A percentile compares a stretch with the other conserved stretches of the same genome.
phyloP scores from a whole-genome alignment of 1,140 invertebrate species.

The Neelides sp. region DNA sequence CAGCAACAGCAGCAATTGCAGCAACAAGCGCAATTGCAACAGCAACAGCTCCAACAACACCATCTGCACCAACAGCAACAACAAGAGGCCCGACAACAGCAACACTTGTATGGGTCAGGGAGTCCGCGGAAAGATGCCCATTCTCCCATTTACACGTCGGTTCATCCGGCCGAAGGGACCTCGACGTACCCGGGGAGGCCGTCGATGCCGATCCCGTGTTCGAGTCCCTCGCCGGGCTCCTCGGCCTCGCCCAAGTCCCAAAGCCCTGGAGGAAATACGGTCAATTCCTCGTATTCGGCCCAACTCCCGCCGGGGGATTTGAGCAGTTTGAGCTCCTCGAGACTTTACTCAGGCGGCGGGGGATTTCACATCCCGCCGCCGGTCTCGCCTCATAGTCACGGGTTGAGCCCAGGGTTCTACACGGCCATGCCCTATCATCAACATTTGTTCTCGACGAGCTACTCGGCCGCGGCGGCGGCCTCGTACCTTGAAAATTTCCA shows the following conservation, averaged over 20 bases:
- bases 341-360: slow-evolving; percentile 7
- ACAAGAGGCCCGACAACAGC: background rate
- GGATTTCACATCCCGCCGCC: background rate
- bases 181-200: slow-evolving; percentile 17
- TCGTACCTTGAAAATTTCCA: slow-evolving; percentile 29
- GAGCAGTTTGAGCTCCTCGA: slow-evolving; percentile 12
- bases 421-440: slow-evolving; percentile 6
- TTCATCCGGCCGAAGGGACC: no score
- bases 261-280: slow-evolving; percentile 2
- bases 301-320: slow-evolving; percentile 3
- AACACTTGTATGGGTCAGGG: background rate
- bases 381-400: background rate
- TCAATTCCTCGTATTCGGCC: background rate
- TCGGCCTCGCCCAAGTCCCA: slow-evolving; percentile 26
- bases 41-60: background rate
- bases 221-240: slow-evolving; percentile 19
- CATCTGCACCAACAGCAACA: background rate
- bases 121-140: slow-evolving; percentile 26
- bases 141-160: slow-evolving; percentile 21
- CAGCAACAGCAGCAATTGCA: background rate
- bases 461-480: slow-evolving; percentile 21
- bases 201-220: slow-evolving; percentile 27
- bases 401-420: no score
- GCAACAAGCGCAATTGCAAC: background rate
- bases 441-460: slow-evolving; percentile 13